Evolutionary conservation across 1,140 invertebrate species (phyloP).

Genomic region (Leptinotarsa lineolata): DNA sequence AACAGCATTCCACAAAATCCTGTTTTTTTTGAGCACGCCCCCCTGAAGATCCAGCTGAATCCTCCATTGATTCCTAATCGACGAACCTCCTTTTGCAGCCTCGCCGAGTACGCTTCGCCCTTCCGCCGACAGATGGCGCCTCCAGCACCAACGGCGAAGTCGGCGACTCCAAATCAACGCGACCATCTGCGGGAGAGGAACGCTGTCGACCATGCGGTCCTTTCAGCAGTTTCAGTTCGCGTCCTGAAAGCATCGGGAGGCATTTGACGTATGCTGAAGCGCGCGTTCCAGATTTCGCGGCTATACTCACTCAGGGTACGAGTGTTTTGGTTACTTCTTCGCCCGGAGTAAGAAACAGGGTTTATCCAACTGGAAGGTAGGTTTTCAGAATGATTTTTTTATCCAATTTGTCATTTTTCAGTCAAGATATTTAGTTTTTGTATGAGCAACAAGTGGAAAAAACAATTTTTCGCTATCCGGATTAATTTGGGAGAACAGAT

Average conservation of each 20-base stretch:
- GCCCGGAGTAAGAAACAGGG: constrained; percentile 45
- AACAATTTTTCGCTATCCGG: too few species aligned
- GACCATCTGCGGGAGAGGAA: constrained; percentile 36
- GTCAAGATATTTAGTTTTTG: too few species aligned
- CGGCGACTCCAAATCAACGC: constrained; percentile 32
- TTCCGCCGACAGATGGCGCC: constrained; percentile 46
- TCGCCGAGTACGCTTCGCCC: constrained; percentile 47
- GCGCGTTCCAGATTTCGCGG: constrained; percentile 29
- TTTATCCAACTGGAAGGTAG: constrained; percentile 53
- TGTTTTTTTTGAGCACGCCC: too few species aligned
- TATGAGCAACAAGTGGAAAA: too few species aligned
- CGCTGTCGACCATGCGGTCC: constrained; percentile 36
- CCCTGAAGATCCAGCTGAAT: too few species aligned
- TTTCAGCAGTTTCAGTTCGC: constrained; percentile 43
- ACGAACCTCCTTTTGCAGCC: constrained; percentile 34
- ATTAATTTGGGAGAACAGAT: too few species aligned
- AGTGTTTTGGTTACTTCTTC: constrained; percentile 45
- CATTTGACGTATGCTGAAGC: neutral
- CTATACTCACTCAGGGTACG: constrained; percentile 29
- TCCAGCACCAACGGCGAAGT: constrained; percentile 15
- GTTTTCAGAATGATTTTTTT: neutral
- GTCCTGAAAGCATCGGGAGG: constrained; percentile 29
- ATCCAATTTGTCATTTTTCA: too few species aligned
- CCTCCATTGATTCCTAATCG: neutral
- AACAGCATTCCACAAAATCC: too few species aligned